Base-by-base conservation (phyloP, 2,113 vertebrate genomes). In the Benitochromis conjunctus region DNA sequence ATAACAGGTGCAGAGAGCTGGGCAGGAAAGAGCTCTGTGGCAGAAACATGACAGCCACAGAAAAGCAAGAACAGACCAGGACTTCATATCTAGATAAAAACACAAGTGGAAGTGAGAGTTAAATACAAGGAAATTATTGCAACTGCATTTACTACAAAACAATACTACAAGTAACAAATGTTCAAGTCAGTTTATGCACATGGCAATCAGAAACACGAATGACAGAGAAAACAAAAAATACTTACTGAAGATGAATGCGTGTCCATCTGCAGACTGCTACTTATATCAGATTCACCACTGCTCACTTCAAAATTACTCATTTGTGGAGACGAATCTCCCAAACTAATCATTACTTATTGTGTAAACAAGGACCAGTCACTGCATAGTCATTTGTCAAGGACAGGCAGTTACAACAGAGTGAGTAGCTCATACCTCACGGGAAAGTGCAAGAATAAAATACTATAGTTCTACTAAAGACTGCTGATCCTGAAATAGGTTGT, bases 1-100 rank as follows among this genome's bases (percentile, higher is more conserved):
- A 86, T 88, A 93, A 79, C 97, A 96, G 31, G 85, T 85, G 89
- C 97, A 98, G 9, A 89, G 87, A 1, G 83, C 24, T 0, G 95
- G 95, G 53, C 94, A 96, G 29, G 94, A 94, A 56, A 90, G 74
- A 78, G 88, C 21, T 13, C 86, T 88, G 55, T 80, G 81, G 89
- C 87, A 90, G 66, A 94, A 87, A 79, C 9, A 91, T 9, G 83
- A 34, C 79, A 96, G 43, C 13, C 89, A 85, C 29, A 92, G 54
- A 36, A 95, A 81, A 38, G 77, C 66, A 13, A 92, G 34, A 51
- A 57, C 6, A 18, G 64, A 43, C 55, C 88, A 82, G 88, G 84
- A 53, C 4, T 81, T 84, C 95, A 96, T 97, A 29, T 48, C 92
- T 89, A 10, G 6, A 13, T 80, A 4, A 81, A 16, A 84, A 83